Evolutionary conservation across 2,888 invertebrate genomes (phyloP), one percentile per base, ranked within the genome.

Genomic region (Sminthurides aquaticus): DNA sequence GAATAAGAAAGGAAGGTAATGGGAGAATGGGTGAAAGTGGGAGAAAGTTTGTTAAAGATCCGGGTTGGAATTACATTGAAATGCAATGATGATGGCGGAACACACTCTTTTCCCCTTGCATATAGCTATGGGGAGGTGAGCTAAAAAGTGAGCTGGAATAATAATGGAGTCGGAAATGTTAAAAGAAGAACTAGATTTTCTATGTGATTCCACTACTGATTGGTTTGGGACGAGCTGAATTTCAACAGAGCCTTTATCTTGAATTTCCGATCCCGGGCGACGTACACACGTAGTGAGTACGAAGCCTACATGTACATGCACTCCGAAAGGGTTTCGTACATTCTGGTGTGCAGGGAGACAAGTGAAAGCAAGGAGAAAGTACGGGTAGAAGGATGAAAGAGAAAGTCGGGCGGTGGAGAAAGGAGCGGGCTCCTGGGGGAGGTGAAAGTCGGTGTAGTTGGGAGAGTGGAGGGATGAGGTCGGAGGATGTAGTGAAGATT

Each of bases 401-500:
- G n/a, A n/a, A n/a, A n/a, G n/a, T n/a, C n/a, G n/a, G n/a, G n/a
- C n/a, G n/a, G n/a, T n/a, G n/a, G n/a, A n/a, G n/a, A n/a, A n/a
- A n/a, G n/a, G n/a, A n/a, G n/a, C n/a, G n/a, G n/a, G n/a, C n/a
- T n/a, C n/a, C n/a, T n/a, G n/a, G n/a, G n/a, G n/a, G n/a, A n/a
- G n/a, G n/a, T n/a, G n/a, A n/a, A n/a, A n/a, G n/a, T n/a, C n/a
- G n/a, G n/a, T n/a, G n/a, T n/a, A n/a, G n/a, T n/a, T n/a, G n/a
- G n/a, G n/a, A n/a, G n/a, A n/a, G n/a, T n/a, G n/a, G n/a, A n/a
- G n/a, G n/a, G n/a, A n/a, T 34, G 43, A 34, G 43, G 43, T 15
- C 43, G 43, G 8, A 34, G 8, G 8, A 34, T 34, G 43, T 34
- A 34, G 43, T 34, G 43, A 69, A 64, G 69, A 70, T 71, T 69